A percentile compares a stretch with the other conserved stretches of the same genome.
phyloP scores from a whole-genome alignment of 2,888 invertebrate genomes.

The Chloromyia formosa region DNA sequence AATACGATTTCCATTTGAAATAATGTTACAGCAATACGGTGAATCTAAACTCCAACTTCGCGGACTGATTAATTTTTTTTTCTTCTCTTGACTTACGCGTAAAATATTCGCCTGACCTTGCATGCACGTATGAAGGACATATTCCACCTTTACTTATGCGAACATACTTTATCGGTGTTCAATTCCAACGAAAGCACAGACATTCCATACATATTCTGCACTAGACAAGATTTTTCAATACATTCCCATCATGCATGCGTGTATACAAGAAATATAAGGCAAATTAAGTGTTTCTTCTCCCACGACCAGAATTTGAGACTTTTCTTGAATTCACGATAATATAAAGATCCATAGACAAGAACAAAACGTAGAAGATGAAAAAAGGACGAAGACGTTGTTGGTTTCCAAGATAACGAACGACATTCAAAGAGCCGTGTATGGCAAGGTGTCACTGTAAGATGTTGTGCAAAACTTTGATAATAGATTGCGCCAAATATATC shows the following conservation, averaged over 20 bases:
- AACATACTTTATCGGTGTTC: too few species aligned
- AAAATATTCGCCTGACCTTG: too few species aligned
- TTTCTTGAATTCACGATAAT: slow-evolving; percentile 11
- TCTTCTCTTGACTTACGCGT: too few species aligned
- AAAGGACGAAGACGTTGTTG: not conserved
- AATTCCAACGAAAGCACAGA: too few species aligned
- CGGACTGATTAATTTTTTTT: too few species aligned
- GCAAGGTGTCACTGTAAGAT: slow-evolving; percentile 46
- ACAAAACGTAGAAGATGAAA: not conserved
- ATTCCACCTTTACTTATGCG: too few species aligned
- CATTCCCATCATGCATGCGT: not conserved
- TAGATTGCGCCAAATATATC: slow-evolving; percentile 46
- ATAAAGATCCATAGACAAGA: not conserved
- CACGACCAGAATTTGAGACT: not conserved
- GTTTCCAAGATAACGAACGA: slow-evolving; percentile 24
- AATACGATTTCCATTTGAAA: too few species aligned
- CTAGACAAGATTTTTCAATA: slow-evolving; percentile 7
- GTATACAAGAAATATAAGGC: not conserved
- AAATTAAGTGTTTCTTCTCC: not conserved
- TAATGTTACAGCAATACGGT: too few species aligned
- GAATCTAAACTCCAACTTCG: too few species aligned
- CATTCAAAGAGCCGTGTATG: not conserved
- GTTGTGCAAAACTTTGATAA: slow-evolving; percentile 46
- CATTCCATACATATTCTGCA: not conserved
- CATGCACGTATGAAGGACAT: too few species aligned